Conservation (phyloP, 2,113 vertebrate genomes). For the Xenopus laevis region DNA sequence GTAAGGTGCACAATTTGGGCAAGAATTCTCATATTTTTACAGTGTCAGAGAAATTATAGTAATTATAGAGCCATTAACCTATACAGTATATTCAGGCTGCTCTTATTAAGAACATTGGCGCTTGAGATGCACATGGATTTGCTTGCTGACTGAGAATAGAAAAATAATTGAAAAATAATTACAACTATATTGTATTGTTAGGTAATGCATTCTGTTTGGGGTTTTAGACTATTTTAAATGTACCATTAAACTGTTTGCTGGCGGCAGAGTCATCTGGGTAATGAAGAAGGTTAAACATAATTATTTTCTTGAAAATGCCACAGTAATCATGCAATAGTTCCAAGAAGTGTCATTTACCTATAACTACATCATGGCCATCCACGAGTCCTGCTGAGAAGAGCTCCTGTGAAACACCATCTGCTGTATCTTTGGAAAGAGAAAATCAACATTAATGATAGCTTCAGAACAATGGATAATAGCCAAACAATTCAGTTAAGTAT, state of each 20-base stretch:
- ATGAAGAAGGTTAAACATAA: slow-evolving; percentile 37
- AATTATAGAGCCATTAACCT: slow-evolving; percentile 9
- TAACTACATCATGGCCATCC: slow-evolving; percentile 89
- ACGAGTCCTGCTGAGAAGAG: slow-evolving; percentile 95
- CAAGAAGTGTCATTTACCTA: slow-evolving; percentile 78
- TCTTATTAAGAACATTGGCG: not conserved
- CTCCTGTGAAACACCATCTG: slow-evolving; percentile 97
- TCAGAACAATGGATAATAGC: slow-evolving; percentile 51
- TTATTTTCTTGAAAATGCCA: slow-evolving; percentile 39
- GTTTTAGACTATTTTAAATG: not conserved
- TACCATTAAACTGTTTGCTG: not conserved
- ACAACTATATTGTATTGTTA: slow-evolving; percentile 10
- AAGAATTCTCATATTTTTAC: not conserved
- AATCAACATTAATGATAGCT: slow-evolving; percentile 53
- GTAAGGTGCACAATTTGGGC: too few relatives aligned
- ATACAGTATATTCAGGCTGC: not conserved
- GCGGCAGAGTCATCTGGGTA: slow-evolving; percentile 19
- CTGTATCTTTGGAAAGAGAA: slow-evolving; percentile 82
- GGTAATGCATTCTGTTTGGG: not conserved
- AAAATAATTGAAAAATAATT: slow-evolving; percentile 19
- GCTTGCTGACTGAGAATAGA: not conserved
- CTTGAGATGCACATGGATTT: not conserved
- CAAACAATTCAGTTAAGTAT: slow-evolving; percentile 51
- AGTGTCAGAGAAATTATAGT: slow-evolving; percentile 14
- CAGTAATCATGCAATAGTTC: slow-evolving; percentile 39